Conservation (phyloP, 2,113 vertebrate genomes). For the Ochotona princeps region DNA sequence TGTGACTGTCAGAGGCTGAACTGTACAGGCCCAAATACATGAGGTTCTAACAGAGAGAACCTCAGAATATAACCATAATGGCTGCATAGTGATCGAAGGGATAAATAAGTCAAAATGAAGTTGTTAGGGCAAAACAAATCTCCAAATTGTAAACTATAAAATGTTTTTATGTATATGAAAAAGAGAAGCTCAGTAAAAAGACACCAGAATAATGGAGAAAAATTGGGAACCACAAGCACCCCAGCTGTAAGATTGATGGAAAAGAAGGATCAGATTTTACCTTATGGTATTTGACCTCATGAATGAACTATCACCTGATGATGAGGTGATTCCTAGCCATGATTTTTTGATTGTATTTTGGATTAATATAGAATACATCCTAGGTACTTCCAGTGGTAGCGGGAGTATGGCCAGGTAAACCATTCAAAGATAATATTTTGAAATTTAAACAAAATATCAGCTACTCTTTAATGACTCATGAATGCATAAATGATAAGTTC, state of each 20-base stretch:
- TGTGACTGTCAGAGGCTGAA: neutral
- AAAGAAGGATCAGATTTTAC: neutral
- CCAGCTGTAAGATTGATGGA: neutral
- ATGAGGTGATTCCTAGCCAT: neutral
- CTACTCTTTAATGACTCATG: neutral
- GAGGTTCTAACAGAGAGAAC: neutral
- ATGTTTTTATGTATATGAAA: neutral
- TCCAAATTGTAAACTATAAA: too few species aligned
- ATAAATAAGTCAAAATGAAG: neutral
- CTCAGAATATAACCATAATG: neutral
- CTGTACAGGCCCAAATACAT: neutral
- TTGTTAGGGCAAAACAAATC: neutral
- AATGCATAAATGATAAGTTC: neutral
- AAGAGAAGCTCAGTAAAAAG: neutral
- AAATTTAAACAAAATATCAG: neutral
- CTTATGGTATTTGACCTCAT: neutral
- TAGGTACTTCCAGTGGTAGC: neutral
- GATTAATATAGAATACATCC: neutral
- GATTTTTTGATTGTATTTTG: neutral
- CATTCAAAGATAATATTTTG: neutral
- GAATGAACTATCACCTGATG: neutral
- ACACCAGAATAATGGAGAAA: neutral
- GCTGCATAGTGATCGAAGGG: neutral
- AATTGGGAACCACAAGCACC: neutral
- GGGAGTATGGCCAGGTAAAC: neutral